These are phyloP conservation scores for Catostomus latipinnis DNA, from an alignment of 2,797 vertebrate genomes.

Conservation along the genomic window DNA sequence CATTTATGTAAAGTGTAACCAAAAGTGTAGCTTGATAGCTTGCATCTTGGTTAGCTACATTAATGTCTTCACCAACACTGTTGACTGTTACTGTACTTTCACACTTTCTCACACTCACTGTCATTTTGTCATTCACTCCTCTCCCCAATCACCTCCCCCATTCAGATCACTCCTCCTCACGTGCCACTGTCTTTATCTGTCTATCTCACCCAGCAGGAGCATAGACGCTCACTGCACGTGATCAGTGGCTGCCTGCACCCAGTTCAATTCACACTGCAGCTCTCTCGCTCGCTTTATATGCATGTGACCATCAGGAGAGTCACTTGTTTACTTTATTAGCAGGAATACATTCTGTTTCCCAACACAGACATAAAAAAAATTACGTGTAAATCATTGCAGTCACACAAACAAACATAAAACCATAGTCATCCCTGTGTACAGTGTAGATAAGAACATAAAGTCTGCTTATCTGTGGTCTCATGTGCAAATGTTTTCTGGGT, in stretches of 20 bases:
- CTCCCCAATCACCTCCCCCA: slow-evolving; percentile 38
- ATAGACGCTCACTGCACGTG: slow-evolving; percentile 72
- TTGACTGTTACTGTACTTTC: too few relatives aligned
- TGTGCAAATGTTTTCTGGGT: neutral
- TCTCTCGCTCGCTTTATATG: neutral
- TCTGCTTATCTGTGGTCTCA: slow-evolving; percentile 1
- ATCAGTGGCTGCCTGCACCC: slow-evolving; percentile 57
- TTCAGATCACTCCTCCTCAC: slow-evolving; percentile 33
- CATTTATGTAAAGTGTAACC: too few relatives aligned
- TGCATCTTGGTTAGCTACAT: too few relatives aligned
- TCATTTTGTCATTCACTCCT: slow-evolving; percentile 15
- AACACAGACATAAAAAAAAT: neutral
- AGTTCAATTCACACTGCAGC: neutral
- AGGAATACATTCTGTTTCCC: neutral
- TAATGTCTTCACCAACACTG: too few relatives aligned
- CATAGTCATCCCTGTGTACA: neutral
- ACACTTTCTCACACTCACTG: slow-evolving; percentile 23
- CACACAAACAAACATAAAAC: neutral
- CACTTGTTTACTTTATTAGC: slow-evolving; percentile 22
- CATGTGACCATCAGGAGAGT: slow-evolving; percentile 21
- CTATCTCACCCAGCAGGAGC: slow-evolving; percentile 69
- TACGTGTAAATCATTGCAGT: neutral
- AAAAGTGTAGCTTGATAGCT: too few relatives aligned
- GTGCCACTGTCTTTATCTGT: slow-evolving; percentile 67
- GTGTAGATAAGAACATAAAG: slow-evolving; percentile 16